phyloP scores from a whole-genome alignment of 2,797 vertebrate species.

The Pangasius krempfi region DNA sequence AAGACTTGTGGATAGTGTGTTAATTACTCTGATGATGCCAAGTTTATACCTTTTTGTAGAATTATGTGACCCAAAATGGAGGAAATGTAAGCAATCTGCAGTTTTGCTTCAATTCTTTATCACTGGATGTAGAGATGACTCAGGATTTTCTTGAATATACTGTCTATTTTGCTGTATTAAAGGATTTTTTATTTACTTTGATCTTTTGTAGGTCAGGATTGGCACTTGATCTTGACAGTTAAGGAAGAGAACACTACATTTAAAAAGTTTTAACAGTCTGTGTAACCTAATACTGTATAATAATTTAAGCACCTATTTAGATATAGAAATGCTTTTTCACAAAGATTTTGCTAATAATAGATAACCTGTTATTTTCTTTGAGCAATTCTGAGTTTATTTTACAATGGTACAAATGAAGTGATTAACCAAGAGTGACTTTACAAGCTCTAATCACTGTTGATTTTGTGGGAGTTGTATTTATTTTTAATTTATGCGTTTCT shows the following conservation, averaged over 20 bases:
- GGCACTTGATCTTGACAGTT: slow-evolving; percentile 31
- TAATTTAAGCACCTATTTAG: not conserved
- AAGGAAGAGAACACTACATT: slow-evolving; percentile 23
- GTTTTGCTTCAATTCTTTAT: slow-evolving; percentile 46
- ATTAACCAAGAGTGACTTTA: slow-evolving; percentile 31
- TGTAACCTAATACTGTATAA: not conserved
- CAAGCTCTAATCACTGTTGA: slow-evolving; percentile 42
- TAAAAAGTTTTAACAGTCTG: not conserved
- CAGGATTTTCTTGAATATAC: slow-evolving; percentile 53
- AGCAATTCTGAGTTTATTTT: slow-evolving; percentile 20
- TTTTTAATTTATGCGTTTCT: slow-evolving; percentile 53
- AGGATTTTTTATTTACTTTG: not conserved
- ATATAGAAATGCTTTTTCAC: slow-evolving; percentile 9
- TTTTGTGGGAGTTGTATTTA: slow-evolving; percentile 53
- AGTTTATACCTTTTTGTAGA: slow-evolving; percentile 41
- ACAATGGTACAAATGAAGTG: slow-evolving; percentile 53
- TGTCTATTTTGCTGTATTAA: slow-evolving; percentile 48
- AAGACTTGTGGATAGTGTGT: slow-evolving; percentile 9
- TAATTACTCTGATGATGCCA: slow-evolving; percentile 43
- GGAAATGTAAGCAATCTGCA: slow-evolving; percentile 1
- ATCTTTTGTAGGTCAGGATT: slow-evolving; percentile 12
- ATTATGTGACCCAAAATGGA: slow-evolving; percentile 5
- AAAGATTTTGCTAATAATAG: not conserved
- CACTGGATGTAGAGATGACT: slow-evolving; percentile 60
- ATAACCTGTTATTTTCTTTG: slow-evolving; percentile 2